A percentile compares a stretch with the other conserved stretches of the same genome.
These are phyloP conservation scores for Pollenia griseotomentosa DNA, from an alignment of 2,888 invertebrate species.

Conservation along the genomic window DNA sequence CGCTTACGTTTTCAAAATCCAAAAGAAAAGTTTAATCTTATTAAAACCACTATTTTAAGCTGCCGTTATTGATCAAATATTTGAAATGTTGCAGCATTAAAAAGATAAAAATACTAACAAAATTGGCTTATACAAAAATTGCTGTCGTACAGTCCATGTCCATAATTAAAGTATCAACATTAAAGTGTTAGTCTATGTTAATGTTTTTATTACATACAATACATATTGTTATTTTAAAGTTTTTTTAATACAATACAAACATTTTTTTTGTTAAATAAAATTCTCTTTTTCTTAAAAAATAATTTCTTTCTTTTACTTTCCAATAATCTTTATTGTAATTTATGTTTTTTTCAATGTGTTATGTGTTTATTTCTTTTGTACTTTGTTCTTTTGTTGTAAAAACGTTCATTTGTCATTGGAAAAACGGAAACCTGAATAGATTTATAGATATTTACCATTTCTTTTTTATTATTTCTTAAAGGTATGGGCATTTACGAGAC, in stretches of 20 bases:
- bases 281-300: slow-evolving; percentile 25
- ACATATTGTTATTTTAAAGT: slow-evolving; percentile 42
- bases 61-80: slow-evolving; percentile 5
- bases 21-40: not conserved
- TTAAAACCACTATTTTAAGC: slow-evolving; percentile 3
- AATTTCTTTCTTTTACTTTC: slow-evolving; percentile 28
- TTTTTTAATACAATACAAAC: not conserved
- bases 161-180: slow-evolving; percentile 34
- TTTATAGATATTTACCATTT: slow-evolving; percentile 15
- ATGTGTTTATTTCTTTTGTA: slow-evolving; percentile 49
- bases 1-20: slow-evolving; percentile 42
- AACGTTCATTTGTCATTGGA: slow-evolving; percentile 24
- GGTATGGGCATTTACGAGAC: slow-evolving; percentile 87
- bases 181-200: slow-evolving; percentile 56
- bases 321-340: slow-evolving; percentile 24
- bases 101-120: not conserved
- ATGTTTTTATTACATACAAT: slow-evolving; percentile 11
- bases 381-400: slow-evolving; percentile 55
- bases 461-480: slow-evolving; percentile 77
- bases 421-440: not conserved
- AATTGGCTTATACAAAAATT: slow-evolving; percentile 53
- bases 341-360: slow-evolving; percentile 53
- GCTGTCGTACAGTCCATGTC: slow-evolving; percentile 66
- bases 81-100: slow-evolving; percentile 22
- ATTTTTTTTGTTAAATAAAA: slow-evolving; percentile 24